Percentiles rank a stretch among this genome's conserved stretches.
Evolutionary conservation across 2,888 invertebrate species (phyloP).

Genomic region (Orchesella flavescens): DNA sequence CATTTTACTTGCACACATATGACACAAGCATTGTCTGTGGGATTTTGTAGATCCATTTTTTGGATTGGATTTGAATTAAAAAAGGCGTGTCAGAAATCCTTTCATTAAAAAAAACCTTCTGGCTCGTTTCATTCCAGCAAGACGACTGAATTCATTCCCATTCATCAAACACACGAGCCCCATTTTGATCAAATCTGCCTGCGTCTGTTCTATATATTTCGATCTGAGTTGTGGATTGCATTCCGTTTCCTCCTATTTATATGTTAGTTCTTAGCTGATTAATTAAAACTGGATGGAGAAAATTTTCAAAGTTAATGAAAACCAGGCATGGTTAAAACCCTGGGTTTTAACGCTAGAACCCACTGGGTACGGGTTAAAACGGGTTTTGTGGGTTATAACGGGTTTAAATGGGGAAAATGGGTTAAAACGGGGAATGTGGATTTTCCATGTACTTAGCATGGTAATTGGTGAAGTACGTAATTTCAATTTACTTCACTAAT

Average conservation of each 20-base stretch:
- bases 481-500: too few relatives aligned
- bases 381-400: too few relatives aligned
- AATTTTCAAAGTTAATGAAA: too few relatives aligned
- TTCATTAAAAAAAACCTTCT: background rate
- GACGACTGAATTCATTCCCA: background rate
- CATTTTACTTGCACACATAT: too few relatives aligned
- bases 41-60: background rate
- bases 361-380: too few relatives aligned
- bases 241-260: background rate
- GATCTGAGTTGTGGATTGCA: background rate
- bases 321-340: too few relatives aligned
- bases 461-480: too few relatives aligned
- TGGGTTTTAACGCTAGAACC: too few relatives aligned
- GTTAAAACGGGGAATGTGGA: too few relatives aligned
- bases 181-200: constrained; percentile 11
- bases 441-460: too few relatives aligned
- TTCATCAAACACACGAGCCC: background rate
- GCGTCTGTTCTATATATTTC: background rate
- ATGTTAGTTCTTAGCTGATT: constrained; percentile 32
- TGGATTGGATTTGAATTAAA: constrained; percentile 20
- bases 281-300: constrained; percentile 26
- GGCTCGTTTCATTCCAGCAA: constrained; percentile 11
- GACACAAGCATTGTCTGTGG: background rate
- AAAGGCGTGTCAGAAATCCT: background rate
- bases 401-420: too few relatives aligned